Evolutionary conservation across 2,888 invertebrate genomes (phyloP).

Genomic region (Temnothorax unifasciatus): DNA sequence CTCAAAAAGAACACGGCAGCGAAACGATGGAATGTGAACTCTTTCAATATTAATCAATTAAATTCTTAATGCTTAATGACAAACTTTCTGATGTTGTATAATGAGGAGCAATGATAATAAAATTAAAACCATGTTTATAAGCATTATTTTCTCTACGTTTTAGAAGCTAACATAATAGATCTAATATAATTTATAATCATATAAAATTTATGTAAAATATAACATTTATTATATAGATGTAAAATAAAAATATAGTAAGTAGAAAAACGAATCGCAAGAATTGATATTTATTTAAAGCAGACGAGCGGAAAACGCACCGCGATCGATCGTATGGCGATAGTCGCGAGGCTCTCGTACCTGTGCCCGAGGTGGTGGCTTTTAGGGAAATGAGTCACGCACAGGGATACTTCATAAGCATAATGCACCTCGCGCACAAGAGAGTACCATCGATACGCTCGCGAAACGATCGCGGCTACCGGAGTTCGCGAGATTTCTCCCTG

Average conservation of each 20-base stretch:
- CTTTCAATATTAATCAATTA: neutral
- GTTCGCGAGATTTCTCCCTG: conserved; percentile 60
- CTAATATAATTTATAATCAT: neutral
- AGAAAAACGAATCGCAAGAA: neutral
- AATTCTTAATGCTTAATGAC: neutral
- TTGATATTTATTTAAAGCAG: neutral
- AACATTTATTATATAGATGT: neutral
- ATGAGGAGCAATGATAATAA: neutral
- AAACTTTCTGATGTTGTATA: neutral
- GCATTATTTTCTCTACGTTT: neutral
- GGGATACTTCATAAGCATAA: conserved; percentile 67
- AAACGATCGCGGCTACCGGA: conserved; percentile 62
- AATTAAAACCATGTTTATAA: neutral
- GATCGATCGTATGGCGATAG: neutral
- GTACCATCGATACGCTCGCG: conserved; percentile 6
- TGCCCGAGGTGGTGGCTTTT: conserved; percentile 56
- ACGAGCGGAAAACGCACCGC: neutral
- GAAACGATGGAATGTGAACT: neutral
- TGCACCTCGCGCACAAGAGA: conserved; percentile 43
- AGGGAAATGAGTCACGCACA: conserved; percentile 69
- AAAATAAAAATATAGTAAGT: neutral
- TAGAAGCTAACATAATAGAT: neutral
- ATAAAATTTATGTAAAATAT: neutral
- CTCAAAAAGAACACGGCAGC: neutral
- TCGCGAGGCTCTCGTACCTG: conserved; percentile 27